Evolutionary conservation across 2,888 invertebrate genomes (phyloP).

Genomic region (Chrysolina americana): DNA sequence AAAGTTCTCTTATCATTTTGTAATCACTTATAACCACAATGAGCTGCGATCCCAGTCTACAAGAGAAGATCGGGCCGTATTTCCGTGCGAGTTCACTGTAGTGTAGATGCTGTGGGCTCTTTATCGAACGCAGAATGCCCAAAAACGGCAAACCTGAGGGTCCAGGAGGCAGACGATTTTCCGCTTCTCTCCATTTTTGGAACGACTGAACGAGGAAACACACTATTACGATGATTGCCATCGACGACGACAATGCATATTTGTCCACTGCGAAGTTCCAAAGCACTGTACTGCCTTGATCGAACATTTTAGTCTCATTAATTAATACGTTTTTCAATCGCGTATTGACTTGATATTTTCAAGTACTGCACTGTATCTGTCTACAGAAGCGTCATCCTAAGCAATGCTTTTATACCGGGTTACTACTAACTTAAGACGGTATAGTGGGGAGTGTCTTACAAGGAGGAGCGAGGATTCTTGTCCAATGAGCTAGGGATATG

Average conservation of each 20-base stretch:
- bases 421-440: conserved; percentile 59
- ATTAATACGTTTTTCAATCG: conserved; percentile 29
- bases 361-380: conserved; percentile 58
- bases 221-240: conserved; percentile 71
- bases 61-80: conserved; percentile 87
- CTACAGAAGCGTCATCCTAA: conserved; percentile 59
- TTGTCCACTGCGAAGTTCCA: conserved; percentile 67
- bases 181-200: conserved; percentile 63
- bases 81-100: conserved; percentile 83
- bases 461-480: conserved; percentile 57
- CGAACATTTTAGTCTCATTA: conserved; percentile 64
- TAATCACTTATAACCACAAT: conserved; percentile 91
- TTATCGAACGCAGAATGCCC: conserved; percentile 88
- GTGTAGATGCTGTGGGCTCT: conserved; percentile 82
- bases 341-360: conserved; percentile 38
- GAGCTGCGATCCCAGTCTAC: conserved; percentile 85
- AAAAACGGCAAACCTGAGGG: conserved; percentile 90
- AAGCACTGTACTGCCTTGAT: conserved; percentile 72
- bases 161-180: conserved; percentile 82
- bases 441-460: conserved; percentile 54
- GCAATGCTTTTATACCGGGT: conserved; percentile 61
- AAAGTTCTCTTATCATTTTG: conserved; percentile 87
- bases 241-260: conserved; percentile 68
- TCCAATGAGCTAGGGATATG: conserved; percentile 55
- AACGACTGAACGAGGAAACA: conserved; percentile 66